phyloP scores from a whole-genome alignment of 2,113 vertebrate genomes.

The Ibidorhyncha struthersii region DNA sequence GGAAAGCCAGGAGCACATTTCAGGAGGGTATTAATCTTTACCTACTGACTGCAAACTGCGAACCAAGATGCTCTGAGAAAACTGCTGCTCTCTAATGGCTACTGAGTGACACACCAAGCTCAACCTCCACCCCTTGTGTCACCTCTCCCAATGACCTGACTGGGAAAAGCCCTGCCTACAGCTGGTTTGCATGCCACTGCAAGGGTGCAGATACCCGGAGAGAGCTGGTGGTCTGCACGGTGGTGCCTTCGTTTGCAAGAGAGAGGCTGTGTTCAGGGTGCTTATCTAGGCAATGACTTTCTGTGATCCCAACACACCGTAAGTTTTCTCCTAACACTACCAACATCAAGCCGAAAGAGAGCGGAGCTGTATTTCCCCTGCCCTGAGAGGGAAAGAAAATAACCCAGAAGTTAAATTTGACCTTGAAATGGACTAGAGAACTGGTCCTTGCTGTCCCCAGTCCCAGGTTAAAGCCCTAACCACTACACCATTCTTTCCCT shows the following conservation, averaged over 20 bases:
- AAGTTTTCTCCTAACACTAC: neutral
- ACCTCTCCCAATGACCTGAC: neutral
- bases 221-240: neutral
- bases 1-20: neutral
- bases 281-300: neutral
- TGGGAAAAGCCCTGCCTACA: neutral
- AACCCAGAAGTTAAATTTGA: neutral
- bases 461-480: neutral
- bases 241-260: neutral
- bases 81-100: neutral
- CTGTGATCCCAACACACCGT: accelerated
- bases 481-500: neutral
- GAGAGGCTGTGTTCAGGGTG: no score
- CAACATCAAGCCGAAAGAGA: neutral
- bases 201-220: neutral
- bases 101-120: neutral
- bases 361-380: neutral
- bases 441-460: neutral
- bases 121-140: neutral
- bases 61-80: neutral
- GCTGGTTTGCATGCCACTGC: neutral
- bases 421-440: neutral
- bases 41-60: neutral
- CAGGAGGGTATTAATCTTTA: neutral
- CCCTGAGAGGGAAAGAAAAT: neutral